phyloP scores from a whole-genome alignment of 2,113 vertebrate genomes.

The Orientallactaga bullata region DNA sequence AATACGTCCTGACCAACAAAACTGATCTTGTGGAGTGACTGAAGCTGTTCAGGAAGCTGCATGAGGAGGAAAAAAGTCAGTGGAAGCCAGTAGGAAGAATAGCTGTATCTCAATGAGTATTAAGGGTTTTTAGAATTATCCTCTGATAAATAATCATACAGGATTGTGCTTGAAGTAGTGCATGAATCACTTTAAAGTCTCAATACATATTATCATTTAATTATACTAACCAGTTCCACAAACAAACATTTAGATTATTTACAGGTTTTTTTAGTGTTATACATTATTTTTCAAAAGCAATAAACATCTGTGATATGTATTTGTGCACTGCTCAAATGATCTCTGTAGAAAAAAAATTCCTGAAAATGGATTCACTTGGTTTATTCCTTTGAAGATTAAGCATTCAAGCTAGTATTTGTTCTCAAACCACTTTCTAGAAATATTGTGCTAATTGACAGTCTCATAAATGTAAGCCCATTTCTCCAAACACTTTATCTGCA shows the following conservation, averaged over 20 bases:
- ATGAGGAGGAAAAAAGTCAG: not conserved
- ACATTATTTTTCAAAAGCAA: not conserved
- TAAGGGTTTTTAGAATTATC: not conserved
- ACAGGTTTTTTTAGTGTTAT: not conserved
- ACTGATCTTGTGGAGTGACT: not conserved
- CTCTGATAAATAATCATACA: not conserved
- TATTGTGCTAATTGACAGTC: not conserved
- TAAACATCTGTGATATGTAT: not conserved
- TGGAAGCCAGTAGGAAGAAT: not conserved
- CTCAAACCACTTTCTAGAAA: slow-evolving; percentile 26
- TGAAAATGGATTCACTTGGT: not conserved
- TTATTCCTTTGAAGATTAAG: not conserved
- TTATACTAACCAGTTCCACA: not conserved
- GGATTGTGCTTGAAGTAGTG: not conserved
- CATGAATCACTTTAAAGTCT: not conserved
- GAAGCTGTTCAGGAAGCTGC: not conserved
- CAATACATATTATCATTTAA: not conserved
- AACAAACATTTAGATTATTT: not conserved
- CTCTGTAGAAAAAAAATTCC: not conserved
- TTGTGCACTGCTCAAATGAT: not conserved
- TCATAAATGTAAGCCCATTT: not conserved
- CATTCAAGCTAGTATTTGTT: not conserved
- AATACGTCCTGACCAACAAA: not conserved
- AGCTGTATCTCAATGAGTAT: not conserved
- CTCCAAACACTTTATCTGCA: not conserved